Evolutionary conservation across 2,797 vertebrate genomes (phyloP), one percentile per base, ranked within the genome.

Genomic region (Acanthornis magna): DNA sequence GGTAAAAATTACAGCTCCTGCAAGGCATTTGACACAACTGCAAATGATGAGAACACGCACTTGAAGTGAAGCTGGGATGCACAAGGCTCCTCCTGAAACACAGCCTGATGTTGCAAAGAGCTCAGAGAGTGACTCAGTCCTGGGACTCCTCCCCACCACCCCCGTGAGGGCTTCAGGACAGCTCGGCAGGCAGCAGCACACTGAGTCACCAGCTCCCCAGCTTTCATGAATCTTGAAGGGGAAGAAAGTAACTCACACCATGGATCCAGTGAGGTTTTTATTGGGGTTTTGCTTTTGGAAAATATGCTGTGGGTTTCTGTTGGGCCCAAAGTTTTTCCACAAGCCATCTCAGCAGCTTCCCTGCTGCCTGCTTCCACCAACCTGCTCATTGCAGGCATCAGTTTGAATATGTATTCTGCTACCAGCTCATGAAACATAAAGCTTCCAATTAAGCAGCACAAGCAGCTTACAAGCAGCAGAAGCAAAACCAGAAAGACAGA

Each of bases 281-380:
- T 12, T 80, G 50, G 55, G 34, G 53, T 71, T 93, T 92, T 93
- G 43, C 55, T 82, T 91, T 57, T n/a, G 42, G 61, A 93, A 95
- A 94, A 10, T 82, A 91, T 85, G 48, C 15, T 62, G 47, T 68
- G 75, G 61, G 61, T 74, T 95, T 94, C 57, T 87, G 30, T 14
- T 5, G 1, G 30, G 27, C 38, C 84, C 68, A 21, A 71, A 51
- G 27, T 42, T 83, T 91, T 92, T 68, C 72, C 62, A 51, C n/a
- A 53, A 54, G 47, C 54, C 43, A 15, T 68, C 54, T 83, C 53
- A 57, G 60, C 58, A 51, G 47, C 36, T 78, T 91, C 60, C n/a
- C 20, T 38, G 16, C 38, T 73, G 48, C 26, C 63, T 92, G 1
- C 18, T 48, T 62, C 60, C 34, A 74, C 16, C 26, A 42, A 8